Base-by-base conservation (phyloP, 2,113 vertebrate species). In the Corythornis vintsioides region DNA sequence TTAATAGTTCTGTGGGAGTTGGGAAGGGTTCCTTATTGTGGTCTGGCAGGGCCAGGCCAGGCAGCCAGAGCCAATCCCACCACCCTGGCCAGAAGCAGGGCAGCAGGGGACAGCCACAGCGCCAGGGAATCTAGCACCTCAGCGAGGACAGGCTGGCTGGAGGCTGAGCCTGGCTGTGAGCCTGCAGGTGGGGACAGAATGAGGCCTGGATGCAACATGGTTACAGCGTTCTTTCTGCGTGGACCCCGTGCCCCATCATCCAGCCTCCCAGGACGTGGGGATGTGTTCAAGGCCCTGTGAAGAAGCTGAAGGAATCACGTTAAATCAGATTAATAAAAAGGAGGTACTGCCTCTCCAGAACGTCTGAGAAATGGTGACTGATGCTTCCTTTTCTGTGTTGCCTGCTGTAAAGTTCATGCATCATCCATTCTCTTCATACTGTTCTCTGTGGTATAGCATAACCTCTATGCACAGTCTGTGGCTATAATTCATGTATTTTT, bases 201-300 rank as follows among this genome's bases (percentile, higher is more conserved):
- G 13, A 33, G 40, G 28, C 15, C 31, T 29, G 16, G 24, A 9
- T 63, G 56, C 40, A 42, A 12, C 7, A 20, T 22, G 24, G 29
- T 33, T 0, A 0, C 17, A 29, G 15, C 33, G 7, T 3, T 45
- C 4, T 16, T n/a, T 45, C 26, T 17, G 6, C 40, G 40, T 25
- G n/a, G 24, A 43, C 15, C 20, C 26, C 42, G 40, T 0, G 0
- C 21, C 12, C 7, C 1, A 2, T 42, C 22, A 78, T 53, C 28
- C 8, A 48, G 20, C 24, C 25, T 7, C 7, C 6, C 25, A 63
- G 8, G 31, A 56, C 7, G 0, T 2, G 29, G 22, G 15, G 9
- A 45, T 45, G 38, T 66, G 19, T 11, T 25, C 19, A 47, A 29
- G 11, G 8, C 17, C 19, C 22, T 52, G 42, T 22, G 35, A 74